A percentile compares a stretch with the other conserved stretches of the same genome.
These are phyloP conservation scores for Calypte anna DNA, from an alignment of 2,113 vertebrate genomes.

Conservation along the genomic window DNA sequence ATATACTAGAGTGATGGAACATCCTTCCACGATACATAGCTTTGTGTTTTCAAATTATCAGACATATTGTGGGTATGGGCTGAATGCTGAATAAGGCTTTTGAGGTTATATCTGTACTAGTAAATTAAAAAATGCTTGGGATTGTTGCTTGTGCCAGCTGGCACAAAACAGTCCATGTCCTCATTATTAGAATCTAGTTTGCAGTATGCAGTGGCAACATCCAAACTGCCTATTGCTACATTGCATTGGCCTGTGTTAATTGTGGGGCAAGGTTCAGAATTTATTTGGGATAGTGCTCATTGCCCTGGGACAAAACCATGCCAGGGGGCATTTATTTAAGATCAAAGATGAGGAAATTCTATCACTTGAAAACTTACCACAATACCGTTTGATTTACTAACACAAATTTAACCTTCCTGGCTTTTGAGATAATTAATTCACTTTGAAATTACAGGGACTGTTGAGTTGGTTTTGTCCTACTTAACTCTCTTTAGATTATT, in stretches of 20 bases:
- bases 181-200: not conserved
- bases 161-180: not conserved
- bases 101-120: not conserved
- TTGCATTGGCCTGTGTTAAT: not conserved
- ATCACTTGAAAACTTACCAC: not conserved
- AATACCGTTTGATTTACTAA: not conserved
- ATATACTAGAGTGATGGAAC: not conserved
- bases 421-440: not conserved
- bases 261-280: not conserved
- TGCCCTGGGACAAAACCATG: not conserved
- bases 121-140: slow-evolving; percentile 4
- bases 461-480: not conserved
- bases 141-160: not conserved
- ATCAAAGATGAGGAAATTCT: not conserved
- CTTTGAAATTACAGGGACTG: not conserved
- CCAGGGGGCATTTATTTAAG: not conserved
- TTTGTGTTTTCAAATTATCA: not conserved
- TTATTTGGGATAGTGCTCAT: not conserved
- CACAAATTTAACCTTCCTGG: not conserved
- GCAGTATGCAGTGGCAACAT: not conserved
- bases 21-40: not conserved
- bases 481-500: not conserved
- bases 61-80: not conserved
- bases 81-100: not conserved
- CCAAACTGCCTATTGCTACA: not conserved